Percentiles rank a stretch among this genome's conserved stretches.
These are phyloP conservation scores for Cryptus armator DNA, from an alignment of 2,888 invertebrate species.

Conservation along the genomic window DNA sequence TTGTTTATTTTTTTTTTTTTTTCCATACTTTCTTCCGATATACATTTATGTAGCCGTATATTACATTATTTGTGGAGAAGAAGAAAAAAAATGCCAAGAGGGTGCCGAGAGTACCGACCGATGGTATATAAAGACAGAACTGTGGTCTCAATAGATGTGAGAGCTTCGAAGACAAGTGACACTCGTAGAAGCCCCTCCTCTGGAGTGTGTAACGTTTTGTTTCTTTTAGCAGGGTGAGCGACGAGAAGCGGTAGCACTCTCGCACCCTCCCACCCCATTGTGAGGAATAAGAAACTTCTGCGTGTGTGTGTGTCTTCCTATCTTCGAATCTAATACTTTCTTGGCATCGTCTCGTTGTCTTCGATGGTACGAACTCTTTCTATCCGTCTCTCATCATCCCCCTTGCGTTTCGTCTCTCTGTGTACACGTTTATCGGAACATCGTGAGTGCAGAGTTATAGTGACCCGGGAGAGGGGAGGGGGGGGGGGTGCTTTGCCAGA, in stretches of 20 bases:
- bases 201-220: slow-evolving; percentile 73
- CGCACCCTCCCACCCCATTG: slow-evolving; percentile 2
- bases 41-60: background rate
- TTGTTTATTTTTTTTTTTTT: background rate
- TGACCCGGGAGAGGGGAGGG: background rate
- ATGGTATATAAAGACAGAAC: slow-evolving; percentile 25
- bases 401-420: slow-evolving; percentile 22
- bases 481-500: slow-evolving; percentile 30
- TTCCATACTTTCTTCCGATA: background rate
- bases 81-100: slow-evolving; percentile 31
- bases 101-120: slow-evolving; percentile 22
- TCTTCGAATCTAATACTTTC: slow-evolving; percentile 54
- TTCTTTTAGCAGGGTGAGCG: slow-evolving; percentile 40
- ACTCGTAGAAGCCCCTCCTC: slow-evolving; percentile 79
- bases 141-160: slow-evolving; percentile 70
- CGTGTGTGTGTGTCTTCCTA: slow-evolving; percentile 43
- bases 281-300: slow-evolving; percentile 19
- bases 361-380: slow-evolving; percentile 2
- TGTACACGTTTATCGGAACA: slow-evolving; percentile 41
- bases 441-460: slow-evolving; percentile 53
- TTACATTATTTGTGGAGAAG: background rate
- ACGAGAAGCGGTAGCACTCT: slow-evolving; percentile 18
- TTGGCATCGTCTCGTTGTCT: slow-evolving; percentile 36
- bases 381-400: slow-evolving; percentile 26
- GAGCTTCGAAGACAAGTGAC: slow-evolving; percentile 81